These are phyloP conservation scores for Halocynthia aurantium DNA, from an alignment of 23 tunicate genomes.

Conservation along the genomic window DNA sequence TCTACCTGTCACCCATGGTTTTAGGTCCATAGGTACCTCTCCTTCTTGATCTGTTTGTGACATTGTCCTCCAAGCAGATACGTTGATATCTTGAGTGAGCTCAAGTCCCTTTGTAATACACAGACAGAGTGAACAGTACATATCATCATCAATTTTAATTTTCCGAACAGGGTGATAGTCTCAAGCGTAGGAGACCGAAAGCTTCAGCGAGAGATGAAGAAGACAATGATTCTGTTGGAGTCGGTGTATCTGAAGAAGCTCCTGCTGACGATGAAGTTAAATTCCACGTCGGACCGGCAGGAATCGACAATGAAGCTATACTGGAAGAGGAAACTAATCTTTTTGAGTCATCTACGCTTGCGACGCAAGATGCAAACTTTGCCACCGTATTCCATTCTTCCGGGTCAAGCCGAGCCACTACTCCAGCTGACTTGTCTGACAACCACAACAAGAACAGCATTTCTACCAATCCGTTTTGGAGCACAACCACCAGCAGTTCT, in stretches of 20 bases:
- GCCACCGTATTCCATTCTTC: not conserved
- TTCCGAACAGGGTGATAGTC: conserved; percentile 50
- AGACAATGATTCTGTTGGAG: not conserved
- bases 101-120: too few species aligned
- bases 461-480: conserved; percentile 80
- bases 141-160: not conserved
- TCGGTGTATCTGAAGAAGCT: not conserved
- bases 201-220: not conserved
- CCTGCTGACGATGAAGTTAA: not conserved
- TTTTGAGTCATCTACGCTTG: not conserved
- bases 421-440: conserved; percentile 1
- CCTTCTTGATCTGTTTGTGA: too few species aligned
- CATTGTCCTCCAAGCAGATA: too few species aligned
- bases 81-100: too few species aligned
- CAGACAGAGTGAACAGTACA: too few species aligned
- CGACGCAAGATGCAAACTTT: not conserved
- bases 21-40: too few species aligned
- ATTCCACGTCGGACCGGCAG: conserved; percentile 20
- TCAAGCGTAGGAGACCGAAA: conserved; percentile 63
- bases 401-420: conserved; percentile 11
- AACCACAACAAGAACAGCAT: not conserved
- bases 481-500: conserved; percentile 44
- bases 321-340: conserved; percentile 9
- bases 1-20: too few species aligned
- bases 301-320: conserved; percentile 14